These are phyloP conservation scores for Morone chrysops DNA, from an alignment of 2,113 vertebrate genomes.

Conservation along the genomic window DNA sequence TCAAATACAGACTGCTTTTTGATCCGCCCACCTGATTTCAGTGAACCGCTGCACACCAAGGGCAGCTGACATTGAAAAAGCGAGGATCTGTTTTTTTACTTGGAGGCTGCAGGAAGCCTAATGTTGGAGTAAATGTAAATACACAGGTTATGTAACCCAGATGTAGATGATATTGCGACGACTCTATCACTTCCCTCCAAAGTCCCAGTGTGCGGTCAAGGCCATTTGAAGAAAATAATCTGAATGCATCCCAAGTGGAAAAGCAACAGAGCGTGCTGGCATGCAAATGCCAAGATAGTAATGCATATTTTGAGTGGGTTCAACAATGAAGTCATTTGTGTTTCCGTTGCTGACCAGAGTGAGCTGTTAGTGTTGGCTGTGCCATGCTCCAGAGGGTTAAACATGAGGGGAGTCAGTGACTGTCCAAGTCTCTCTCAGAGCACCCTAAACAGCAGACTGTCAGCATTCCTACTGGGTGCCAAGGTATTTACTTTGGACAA, in stretches of 20 bases:
- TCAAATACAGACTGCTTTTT: slow-evolving; percentile 73
- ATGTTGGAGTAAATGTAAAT: slow-evolving; percentile 52
- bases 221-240: slow-evolving; percentile 55
- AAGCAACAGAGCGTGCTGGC: slow-evolving; percentile 37
- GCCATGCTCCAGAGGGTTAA: slow-evolving; percentile 53
- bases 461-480: slow-evolving; percentile 75
- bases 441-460: slow-evolving; percentile 69
- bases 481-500: slow-evolving; percentile 80
- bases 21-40: slow-evolving; percentile 71
- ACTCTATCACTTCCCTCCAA: slow-evolving; percentile 56
- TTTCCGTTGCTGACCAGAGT: slow-evolving; percentile 33
- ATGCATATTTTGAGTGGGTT: slow-evolving; percentile 40
- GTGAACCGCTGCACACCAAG: slow-evolving; percentile 51
- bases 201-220: slow-evolving; percentile 53
- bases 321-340: slow-evolving; percentile 59
- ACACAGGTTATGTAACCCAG: slow-evolving; percentile 66
- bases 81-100: slow-evolving; percentile 39
- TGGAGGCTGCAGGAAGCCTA: slow-evolving; percentile 45
- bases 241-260: slow-evolving; percentile 32
- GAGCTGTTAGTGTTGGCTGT: slow-evolving; percentile 48
- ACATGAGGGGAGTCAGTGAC: slow-evolving; percentile 49
- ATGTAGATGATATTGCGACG: slow-evolving; percentile 49
- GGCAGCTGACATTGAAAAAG: slow-evolving; percentile 58
- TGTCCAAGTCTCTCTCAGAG: slow-evolving; percentile 44
- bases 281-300: slow-evolving; percentile 50